Conservation (phyloP, 2,113 vertebrate species). For the Pantherophis guttatus region DNA sequence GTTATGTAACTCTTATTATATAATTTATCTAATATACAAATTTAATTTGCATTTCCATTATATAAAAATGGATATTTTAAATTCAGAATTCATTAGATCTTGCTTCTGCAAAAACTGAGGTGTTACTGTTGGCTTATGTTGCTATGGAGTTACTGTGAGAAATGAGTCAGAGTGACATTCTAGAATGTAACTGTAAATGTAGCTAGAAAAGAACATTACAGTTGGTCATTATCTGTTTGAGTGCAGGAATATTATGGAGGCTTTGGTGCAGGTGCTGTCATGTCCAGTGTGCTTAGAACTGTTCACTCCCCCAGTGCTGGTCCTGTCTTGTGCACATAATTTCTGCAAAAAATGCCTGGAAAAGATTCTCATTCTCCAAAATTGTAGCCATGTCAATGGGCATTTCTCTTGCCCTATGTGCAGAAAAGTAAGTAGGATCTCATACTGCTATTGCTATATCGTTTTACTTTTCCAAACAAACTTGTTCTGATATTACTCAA, state of each 20-base stretch:
- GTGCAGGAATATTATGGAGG: conserved; percentile 9
- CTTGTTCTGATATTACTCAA: background rate
- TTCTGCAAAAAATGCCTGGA: conserved; percentile 58
- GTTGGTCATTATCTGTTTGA: background rate
- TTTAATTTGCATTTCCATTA: background rate
- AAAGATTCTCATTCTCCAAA: conserved; percentile 31
- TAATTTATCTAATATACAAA: background rate
- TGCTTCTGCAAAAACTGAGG: background rate
- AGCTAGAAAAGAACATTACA: background rate
- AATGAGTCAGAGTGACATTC: background rate
- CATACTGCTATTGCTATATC: accelerated
- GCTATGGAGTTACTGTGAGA: background rate
- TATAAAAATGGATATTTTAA: background rate
- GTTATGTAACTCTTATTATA: background rate
- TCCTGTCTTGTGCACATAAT: conserved; percentile 45
- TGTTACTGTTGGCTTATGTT: background rate
- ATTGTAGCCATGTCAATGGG: background rate
- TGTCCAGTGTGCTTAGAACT: conserved; percentile 41
- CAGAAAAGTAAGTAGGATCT: conserved; percentile 41
- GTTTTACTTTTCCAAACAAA: background rate
- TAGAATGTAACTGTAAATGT: background rate
- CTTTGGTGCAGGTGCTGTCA: conserved; percentile 5
- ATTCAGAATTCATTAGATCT: background rate
- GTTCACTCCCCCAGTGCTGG: conserved; percentile 28
- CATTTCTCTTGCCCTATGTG: conserved; percentile 46